phyloP scores from a whole-genome alignment of 2,797 vertebrate species.

The Darevskia nairensis region DNA sequence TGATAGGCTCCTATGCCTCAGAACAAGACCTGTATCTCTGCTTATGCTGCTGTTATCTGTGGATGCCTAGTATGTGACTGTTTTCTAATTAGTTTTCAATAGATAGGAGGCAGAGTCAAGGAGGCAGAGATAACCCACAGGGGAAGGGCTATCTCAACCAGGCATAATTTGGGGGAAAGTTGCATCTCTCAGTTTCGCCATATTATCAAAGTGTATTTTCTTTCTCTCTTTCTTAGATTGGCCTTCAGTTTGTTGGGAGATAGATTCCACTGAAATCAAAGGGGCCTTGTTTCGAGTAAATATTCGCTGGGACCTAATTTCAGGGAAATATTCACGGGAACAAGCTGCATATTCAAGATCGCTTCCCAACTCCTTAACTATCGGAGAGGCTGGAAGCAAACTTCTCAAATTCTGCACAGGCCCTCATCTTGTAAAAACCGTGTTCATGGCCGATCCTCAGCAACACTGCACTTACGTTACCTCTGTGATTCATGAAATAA shows the following conservation, averaged over 20 bases:
- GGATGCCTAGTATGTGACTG: neutral
- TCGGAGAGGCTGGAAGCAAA: constrained; percentile 56
- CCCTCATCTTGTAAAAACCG: constrained; percentile 69
- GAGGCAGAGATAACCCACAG: neutral
- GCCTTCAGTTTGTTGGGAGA: neutral
- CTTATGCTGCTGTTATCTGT: neutral
- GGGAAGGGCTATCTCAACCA: neutral
- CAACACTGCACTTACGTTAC: constrained; percentile 62
- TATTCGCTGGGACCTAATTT: too few relatives aligned
- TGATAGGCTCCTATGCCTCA: neutral
- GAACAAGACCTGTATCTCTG: neutral
- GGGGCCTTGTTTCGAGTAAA: neutral
- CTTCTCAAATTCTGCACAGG: constrained; percentile 45
- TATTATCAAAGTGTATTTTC: neutral
- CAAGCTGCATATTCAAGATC: neutral
- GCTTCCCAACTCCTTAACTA: constrained; percentile 49
- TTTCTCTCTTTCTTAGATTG: neutral
- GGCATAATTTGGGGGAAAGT: neutral
- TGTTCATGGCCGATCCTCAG: constrained; percentile 60
- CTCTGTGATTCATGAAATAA: constrained; percentile 65
- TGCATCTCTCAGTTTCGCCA: neutral
- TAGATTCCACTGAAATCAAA: neutral
- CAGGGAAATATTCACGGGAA: neutral
- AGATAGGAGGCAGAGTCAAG: neutral
- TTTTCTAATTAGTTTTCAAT: neutral